Conservation (phyloP, 2,888 invertebrate genomes). For the Gastracanthus pulcherrimus region DNA sequence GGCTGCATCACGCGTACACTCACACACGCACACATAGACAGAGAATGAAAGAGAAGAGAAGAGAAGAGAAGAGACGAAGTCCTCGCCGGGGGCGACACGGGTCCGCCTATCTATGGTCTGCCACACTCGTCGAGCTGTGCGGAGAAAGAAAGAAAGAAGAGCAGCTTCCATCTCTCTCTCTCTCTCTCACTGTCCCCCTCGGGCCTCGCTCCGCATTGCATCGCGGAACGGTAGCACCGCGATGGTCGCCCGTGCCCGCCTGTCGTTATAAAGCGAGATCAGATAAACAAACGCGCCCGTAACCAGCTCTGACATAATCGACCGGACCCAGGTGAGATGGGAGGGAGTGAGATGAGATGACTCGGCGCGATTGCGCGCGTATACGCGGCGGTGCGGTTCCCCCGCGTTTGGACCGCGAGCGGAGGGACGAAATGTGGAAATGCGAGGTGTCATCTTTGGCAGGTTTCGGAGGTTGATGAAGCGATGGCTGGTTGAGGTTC, state of each 20-base stretch:
- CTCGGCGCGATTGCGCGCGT: slow-evolving; percentile 37
- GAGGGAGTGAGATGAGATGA: slow-evolving; percentile 41
- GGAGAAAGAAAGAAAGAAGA: slow-evolving; percentile 57
- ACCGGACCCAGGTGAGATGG: slow-evolving; percentile 60
- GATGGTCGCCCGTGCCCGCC: slow-evolving; percentile 41
- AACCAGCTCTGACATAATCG: slow-evolving; percentile 73
- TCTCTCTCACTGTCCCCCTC: slow-evolving; percentile 24
- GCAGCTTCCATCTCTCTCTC: slow-evolving; percentile 51
- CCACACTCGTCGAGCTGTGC: no score
- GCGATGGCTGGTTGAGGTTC: not conserved
- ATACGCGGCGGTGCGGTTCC: not conserved
- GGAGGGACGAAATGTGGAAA: slow-evolving; percentile 28
- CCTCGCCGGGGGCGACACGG: slow-evolving; percentile 67
- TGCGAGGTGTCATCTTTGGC: not conserved
- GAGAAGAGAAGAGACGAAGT: slow-evolving; percentile 21
- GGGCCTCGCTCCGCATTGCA: slow-evolving; percentile 17
- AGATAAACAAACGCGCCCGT: slow-evolving; percentile 72
- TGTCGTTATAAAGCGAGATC: slow-evolving; percentile 72
- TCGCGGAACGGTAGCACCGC: slow-evolving; percentile 21
- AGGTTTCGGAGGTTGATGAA: not conserved
- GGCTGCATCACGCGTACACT: not conserved
- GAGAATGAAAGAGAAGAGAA: not conserved
- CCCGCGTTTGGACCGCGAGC: not conserved
- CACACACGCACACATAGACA: not conserved
- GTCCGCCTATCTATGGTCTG: slow-evolving; percentile 63